Base-by-base conservation (phyloP, 2,113 vertebrate species). In the Urocolius indicus region DNA sequence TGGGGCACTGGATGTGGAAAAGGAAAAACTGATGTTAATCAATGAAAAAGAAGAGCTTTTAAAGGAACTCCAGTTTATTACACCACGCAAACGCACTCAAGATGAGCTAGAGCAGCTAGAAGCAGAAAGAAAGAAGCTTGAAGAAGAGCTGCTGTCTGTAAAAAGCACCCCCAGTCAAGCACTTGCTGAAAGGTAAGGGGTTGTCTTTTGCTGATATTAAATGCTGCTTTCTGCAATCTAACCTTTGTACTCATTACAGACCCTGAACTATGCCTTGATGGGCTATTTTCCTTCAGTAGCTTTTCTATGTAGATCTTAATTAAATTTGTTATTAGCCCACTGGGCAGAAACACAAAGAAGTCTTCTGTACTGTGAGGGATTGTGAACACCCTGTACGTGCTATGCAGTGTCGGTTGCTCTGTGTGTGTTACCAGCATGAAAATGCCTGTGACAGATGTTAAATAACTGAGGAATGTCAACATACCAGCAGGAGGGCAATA, bases 11-110 rank as follows among this genome's bases (percentile, higher is more conserved):
- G 98, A 99, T 29, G 87, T 98, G 13, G 98, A 99, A 93, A 98
- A 98, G 68, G 98, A 99, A 96, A 98, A 98, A 48, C 96, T 99
- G 89, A 97, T 98, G 98, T 97, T 99, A 81, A 98, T 99, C 46
- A 97, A 97, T 18, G 98, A 99, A 92, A 99, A 99, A 66, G 98
- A 99, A 83, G 98, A 99, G 63, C 97, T 99, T 77, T 91, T 99
- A 89, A 98, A 98, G 80, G 98, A 99, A 74, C 98, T 99, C 30
- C 98, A 98, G 90, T 99, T 99, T 32, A 93, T 98, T 85, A 98
- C 97, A 14, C 98, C 98, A 2, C 93, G 98, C 21, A 97, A 92
- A 36, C 98, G 98, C 80, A 97, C 97, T 3, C 97, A 92, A 26
- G 98, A 96, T 16, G 98, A 99, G 26, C 71, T 98, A 55, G 96